Evolutionary conservation across 92 coral and sea anemone species (phyloP).

Genomic region (Palythoa heliodiscus): DNA sequence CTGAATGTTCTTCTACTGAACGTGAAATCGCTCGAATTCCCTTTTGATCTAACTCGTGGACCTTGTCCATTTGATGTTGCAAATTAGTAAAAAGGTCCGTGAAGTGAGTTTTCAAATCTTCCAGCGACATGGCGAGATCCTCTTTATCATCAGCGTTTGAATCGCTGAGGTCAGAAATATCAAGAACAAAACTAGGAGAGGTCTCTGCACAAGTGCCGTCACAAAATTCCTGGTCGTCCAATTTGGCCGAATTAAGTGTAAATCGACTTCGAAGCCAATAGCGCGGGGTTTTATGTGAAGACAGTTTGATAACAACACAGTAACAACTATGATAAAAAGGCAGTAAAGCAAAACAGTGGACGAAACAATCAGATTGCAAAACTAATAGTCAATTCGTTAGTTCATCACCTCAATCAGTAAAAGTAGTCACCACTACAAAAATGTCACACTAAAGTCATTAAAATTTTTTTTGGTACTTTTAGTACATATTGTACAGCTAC

Average conservation of each 20-base stretch:
- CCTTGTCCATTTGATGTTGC: constrained; percentile 14
- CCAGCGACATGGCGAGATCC: not conserved
- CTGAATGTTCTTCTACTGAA: constrained; percentile 21
- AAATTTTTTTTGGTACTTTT: not conserved
- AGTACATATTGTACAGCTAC: not conserved
- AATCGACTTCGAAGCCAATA: constrained; percentile 27
- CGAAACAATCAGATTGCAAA: not conserved
- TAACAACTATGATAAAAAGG: not conserved
- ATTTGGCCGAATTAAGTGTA: constrained; percentile 2
- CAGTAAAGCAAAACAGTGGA: not conserved
- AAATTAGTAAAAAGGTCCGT: not conserved
- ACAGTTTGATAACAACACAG: not conserved
- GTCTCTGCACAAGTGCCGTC: constrained; percentile 11
- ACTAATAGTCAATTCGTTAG: not conserved
- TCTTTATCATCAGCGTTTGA: not conserved
- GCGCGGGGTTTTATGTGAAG: constrained; percentile 15
- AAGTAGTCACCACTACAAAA: not conserved
- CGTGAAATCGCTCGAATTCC: constrained; percentile 14
- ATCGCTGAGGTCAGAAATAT: not conserved
- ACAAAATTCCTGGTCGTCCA: constrained; percentile 2
- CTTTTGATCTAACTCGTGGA: constrained; percentile 10
- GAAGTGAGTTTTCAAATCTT: constrained; percentile 18
- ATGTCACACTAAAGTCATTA: not conserved
- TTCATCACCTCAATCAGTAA: not conserved
- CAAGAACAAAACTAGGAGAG: not conserved